These are phyloP conservation scores for Latrodectus geometricus DNA, from an alignment of 1,140 invertebrate species.

Conservation along the genomic window DNA sequence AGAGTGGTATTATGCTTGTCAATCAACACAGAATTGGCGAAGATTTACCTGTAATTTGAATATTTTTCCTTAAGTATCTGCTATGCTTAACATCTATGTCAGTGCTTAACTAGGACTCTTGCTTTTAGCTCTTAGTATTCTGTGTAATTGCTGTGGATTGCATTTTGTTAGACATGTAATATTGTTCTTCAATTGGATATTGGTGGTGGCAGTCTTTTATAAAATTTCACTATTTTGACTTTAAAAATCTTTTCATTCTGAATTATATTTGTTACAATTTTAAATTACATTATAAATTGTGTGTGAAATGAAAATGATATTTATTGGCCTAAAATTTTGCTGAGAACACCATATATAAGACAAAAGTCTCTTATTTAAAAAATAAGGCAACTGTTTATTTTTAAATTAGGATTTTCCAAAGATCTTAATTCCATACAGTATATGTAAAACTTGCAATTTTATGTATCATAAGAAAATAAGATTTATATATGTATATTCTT, in stretches of 20 bases:
- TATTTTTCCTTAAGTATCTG: conserved; percentile 7
- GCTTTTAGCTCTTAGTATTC: not conserved
- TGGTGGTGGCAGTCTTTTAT: too few relatives aligned
- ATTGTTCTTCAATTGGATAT: too few relatives aligned
- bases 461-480: too few relatives aligned
- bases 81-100: not conserved
- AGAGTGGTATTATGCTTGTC: conserved; percentile 94
- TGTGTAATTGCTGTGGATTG: not conserved
- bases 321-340: too few relatives aligned
- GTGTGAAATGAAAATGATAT: not conserved
- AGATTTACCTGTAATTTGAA: conserved; percentile 85
- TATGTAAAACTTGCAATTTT: too few relatives aligned
- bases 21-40: conserved; percentile 94
- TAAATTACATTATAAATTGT: not conserved
- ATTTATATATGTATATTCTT: too few relatives aligned
- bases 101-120: not conserved
- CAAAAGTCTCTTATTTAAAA: too few relatives aligned
- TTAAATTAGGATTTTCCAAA: too few relatives aligned
- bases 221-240: not conserved
- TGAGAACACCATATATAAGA: too few relatives aligned
- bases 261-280: not conserved
- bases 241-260: not conserved
- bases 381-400: too few relatives aligned
- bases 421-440: too few relatives aligned
- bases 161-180: too few relatives aligned